phyloP scores from a whole-genome alignment of 2,888 invertebrate species.

The Deilephila elpenor region DNA sequence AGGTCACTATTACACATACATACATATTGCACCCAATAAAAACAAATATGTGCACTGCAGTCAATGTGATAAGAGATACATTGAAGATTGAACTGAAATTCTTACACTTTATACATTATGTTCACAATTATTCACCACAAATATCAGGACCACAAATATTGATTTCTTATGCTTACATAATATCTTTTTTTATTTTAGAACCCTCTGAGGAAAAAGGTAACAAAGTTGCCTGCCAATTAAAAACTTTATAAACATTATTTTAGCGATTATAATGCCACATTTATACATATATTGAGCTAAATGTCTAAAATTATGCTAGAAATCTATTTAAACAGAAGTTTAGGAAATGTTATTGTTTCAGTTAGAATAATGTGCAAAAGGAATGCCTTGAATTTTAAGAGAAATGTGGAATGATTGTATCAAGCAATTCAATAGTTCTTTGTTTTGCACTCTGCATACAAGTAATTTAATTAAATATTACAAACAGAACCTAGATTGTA shows the following conservation, averaged over 20 bases:
- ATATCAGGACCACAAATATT: not conserved
- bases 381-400: conserved; percentile 12
- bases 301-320: not conserved
- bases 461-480: not conserved
- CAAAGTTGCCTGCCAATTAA: not conserved
- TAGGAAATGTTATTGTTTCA: conserved; percentile 10
- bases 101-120: not conserved
- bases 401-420: not conserved
- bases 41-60: no score
- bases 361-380: conserved; percentile 7
- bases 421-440: not conserved
- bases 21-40: no score
- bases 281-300: not conserved
- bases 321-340: not conserved
- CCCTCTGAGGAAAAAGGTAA: conserved; percentile 12
- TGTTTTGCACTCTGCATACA: not conserved
- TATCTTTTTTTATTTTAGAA: conserved; percentile 9
- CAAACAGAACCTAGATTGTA: not conserved
- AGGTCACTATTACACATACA: no score
- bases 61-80: no score
- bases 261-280: not conserved
- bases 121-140: not conserved
- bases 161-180: not conserved
- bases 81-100: no score
- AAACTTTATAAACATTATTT: not conserved